A percentile compares a stretch with the other conserved stretches of the same genome.
phyloP scores from a whole-genome alignment of 2,113 vertebrate genomes.

The Hystrix brachyura region DNA sequence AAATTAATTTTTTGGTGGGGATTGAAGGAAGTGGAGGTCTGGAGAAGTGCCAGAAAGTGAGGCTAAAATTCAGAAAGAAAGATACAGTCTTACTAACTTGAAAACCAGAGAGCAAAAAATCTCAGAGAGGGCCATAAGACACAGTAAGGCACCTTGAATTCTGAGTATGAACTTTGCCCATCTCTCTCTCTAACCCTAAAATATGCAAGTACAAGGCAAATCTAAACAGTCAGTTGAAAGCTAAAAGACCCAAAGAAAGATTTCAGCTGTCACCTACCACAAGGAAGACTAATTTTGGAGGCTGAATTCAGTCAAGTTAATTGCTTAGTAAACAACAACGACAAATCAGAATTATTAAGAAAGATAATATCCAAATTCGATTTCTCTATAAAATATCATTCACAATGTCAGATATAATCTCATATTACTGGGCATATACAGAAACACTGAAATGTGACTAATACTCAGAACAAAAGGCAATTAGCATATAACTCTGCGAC shows the following conservation, averaged over 20 bases:
- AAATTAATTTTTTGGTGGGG: background rate
- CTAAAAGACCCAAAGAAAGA: background rate
- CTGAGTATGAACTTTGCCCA: background rate
- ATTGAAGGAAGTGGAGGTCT: background rate
- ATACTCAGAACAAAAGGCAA: background rate
- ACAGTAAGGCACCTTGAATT: background rate
- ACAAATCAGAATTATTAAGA: background rate
- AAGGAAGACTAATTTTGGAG: background rate
- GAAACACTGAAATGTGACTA: constrained; percentile 44
- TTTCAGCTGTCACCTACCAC: background rate
- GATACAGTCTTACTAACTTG: background rate
- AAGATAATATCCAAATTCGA: constrained; percentile 23
- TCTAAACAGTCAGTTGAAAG: background rate
- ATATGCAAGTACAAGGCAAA: background rate
- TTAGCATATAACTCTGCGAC: background rate
- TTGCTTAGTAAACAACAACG: background rate
- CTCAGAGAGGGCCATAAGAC: background rate
- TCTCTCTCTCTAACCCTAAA: background rate
- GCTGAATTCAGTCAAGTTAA: background rate
- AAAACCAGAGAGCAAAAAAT: constrained; percentile 22
- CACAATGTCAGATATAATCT: background rate
- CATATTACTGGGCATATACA: background rate
- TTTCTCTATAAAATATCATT: constrained; percentile 37
- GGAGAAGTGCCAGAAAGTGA: background rate
- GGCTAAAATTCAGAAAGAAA: constrained; percentile 3